Base-by-base conservation (phyloP, 2,888 invertebrate genomes). In the Chrysomela aeneicollis region DNA sequence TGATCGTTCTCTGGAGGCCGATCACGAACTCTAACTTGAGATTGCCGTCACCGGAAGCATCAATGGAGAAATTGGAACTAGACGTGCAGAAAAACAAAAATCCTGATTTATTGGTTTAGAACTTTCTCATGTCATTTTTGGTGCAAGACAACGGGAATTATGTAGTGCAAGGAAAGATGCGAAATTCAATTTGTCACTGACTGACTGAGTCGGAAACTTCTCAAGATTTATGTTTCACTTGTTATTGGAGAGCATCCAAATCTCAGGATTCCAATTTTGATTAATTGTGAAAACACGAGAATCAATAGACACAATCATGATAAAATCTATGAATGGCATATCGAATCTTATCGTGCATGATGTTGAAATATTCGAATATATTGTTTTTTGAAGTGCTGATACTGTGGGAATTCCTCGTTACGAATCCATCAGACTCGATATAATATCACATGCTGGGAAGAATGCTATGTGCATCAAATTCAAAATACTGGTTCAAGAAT, bases 41-140 rank as follows among this genome's bases (percentile, higher is more conserved):
- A 77, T 77, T 77, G 76, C 74, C 76, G 72, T 73, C 72, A 69
- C 73, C 73, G 74, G 74, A 74, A 74, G 75, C 76, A 77, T 76
- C 75, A 75, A 75, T 74, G 76, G 72, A 73, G 74, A 77, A 77
- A 78, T 77, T 77, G 77, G 76, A 77, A 76, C 72, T 75, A 75
- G 78, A 76, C 79, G 78, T 78, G 79, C 77, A 77, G 79, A 78
- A 79, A 79, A 79, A 79, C 77, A 75, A 76, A 76, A 75, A 74
- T 67, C 73, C 71, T 74, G 75, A 75, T 77, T 77, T 76, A 75
- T 76, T 74, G 74, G 73, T 71, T 70, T 70, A 72, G 73, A 69
- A 71, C 68, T 68, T 73, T 63, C 70, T 70, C 64, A 69, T 75
- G 76, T 75, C 76, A 75, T 74, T 74, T 76, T 72, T 66, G 67